phyloP scores from a whole-genome alignment of 2,888 invertebrate genomes.

The Lepetodrilus schrolli region DNA sequence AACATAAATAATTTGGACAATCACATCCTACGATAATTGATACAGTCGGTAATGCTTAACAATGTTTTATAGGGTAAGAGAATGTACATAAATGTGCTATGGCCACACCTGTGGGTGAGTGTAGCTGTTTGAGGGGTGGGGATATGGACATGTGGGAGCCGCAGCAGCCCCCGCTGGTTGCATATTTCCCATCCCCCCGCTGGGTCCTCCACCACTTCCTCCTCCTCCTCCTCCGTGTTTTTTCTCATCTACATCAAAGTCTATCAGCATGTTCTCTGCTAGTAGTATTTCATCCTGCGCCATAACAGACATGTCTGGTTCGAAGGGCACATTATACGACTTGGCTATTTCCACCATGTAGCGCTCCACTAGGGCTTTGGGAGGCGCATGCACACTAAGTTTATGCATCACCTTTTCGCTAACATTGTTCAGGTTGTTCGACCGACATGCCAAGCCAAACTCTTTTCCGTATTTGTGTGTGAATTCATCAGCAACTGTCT shows the following conservation, averaged over 20 bases:
- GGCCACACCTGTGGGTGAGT: conserved; percentile 30
- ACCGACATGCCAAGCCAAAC: conserved; percentile 88
- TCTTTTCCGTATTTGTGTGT: conserved; percentile 94
- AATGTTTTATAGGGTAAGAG: too few species aligned
- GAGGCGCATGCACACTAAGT: conserved; percentile 84
- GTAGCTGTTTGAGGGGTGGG: conserved; percentile 22
- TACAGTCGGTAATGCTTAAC: too few species aligned
- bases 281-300: conserved; percentile 64
- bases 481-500: conserved; percentile 90
- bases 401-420: conserved; percentile 86
- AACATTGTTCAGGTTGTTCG: conserved; percentile 86
- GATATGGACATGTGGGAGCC: conserved; percentile 30
- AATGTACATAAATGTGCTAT: too few species aligned
- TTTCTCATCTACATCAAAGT: conserved; percentile 60
- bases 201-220: conserved; percentile 45
- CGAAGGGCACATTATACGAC: conserved; percentile 94
- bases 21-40: too few species aligned
- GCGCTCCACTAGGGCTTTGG: conserved; percentile 94
- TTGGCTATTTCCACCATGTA: conserved; percentile 95
- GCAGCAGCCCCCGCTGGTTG: conserved; percentile 33
- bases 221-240: conserved; percentile 53
- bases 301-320: conserved; percentile 85
- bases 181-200: conserved; percentile 44
- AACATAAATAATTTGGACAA: too few species aligned
- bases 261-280: conserved; percentile 67